Evolutionary conservation across 2,888 invertebrate species (phyloP).

Genomic region (Drosophila testacea): DNA sequence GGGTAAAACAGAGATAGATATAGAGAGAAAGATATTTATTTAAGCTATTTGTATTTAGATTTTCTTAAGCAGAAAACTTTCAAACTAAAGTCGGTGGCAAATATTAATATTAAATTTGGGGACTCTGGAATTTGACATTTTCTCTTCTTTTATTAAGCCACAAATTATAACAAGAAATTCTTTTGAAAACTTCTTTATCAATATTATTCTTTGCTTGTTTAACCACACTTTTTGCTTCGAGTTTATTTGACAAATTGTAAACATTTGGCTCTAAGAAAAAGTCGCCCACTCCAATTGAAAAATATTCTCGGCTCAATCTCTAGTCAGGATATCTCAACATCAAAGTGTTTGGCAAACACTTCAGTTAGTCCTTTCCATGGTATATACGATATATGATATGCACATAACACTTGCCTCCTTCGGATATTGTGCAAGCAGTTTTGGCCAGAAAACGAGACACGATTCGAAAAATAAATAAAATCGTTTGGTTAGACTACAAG

Average conservation of each 20-base stretch:
- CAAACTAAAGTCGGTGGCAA: neutral
- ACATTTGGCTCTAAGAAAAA: slow-evolving; percentile 34
- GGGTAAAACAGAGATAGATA: neutral
- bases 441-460: slow-evolving; percentile 13
- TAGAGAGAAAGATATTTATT: neutral
- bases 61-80: neutral
- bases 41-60: neutral
- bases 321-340: slow-evolving; percentile 34
- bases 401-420: slow-evolving; percentile 45
- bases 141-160: too few species aligned
- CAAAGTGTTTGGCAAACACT: slow-evolving; percentile 61
- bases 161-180: too few species aligned
- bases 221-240: neutral
- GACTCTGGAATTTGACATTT: too few species aligned
- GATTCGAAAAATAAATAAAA: slow-evolving; percentile 16
- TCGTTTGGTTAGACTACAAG: neutral
- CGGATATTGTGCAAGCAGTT: slow-evolving; percentile 14
- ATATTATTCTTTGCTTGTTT: neutral
- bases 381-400: slow-evolving; percentile 52
- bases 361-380: slow-evolving; percentile 29
- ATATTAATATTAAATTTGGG: too few species aligned
- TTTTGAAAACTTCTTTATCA: neutral
- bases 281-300: neutral
- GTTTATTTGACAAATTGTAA: slow-evolving; percentile 38
- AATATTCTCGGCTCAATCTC: slow-evolving; percentile 1